Conservation (phyloP, 2,888 invertebrate genomes). For the Ophioninae sp. region DNA sequence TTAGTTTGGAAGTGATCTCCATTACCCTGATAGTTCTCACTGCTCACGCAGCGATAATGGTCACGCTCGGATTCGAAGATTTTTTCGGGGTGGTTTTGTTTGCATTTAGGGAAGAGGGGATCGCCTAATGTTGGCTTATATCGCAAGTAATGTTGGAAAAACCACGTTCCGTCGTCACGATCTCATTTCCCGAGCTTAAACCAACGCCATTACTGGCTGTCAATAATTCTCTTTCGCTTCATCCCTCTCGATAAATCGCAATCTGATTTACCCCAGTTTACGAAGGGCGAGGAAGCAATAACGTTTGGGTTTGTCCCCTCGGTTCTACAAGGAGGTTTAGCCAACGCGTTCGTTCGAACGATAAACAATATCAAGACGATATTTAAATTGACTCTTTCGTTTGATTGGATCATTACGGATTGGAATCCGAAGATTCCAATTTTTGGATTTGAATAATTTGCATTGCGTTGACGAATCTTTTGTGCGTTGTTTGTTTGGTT, state of each 20-base stretch:
- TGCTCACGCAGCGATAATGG: conserved; percentile 39
- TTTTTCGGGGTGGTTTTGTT: conserved; percentile 35
- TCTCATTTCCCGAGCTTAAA: conserved; percentile 61
- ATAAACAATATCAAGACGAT: conserved; percentile 37
- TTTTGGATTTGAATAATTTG: too few species aligned
- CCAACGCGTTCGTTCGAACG: conserved; percentile 48
- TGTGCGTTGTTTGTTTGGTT: too few species aligned
- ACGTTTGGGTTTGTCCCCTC: conserved; percentile 12
- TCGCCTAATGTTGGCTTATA: conserved; percentile 70
- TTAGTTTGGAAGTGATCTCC: background rate
- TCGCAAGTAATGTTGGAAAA: conserved; percentile 75
- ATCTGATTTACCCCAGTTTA: conserved; percentile 36
- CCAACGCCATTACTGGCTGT: conserved; percentile 70
- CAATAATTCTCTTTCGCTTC: conserved; percentile 70
- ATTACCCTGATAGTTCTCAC: conserved; percentile 23
- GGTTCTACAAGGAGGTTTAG: conserved; percentile 37
- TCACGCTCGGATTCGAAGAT: conserved; percentile 49
- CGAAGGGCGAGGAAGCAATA: conserved; percentile 65
- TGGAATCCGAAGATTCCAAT: too few species aligned
- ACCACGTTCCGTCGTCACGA: conserved; percentile 75
- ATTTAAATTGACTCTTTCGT: conserved; percentile 15
- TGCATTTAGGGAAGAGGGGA: conserved; percentile 21
- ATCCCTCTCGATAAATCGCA: conserved; percentile 47
- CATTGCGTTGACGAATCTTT: too few species aligned
- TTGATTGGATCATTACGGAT: background rate